Percentiles rank a stretch among this genome's conserved stretches.
Evolutionary conservation across 2,888 invertebrate genomes (phyloP).

Genomic region (Stenurella melanura): DNA sequence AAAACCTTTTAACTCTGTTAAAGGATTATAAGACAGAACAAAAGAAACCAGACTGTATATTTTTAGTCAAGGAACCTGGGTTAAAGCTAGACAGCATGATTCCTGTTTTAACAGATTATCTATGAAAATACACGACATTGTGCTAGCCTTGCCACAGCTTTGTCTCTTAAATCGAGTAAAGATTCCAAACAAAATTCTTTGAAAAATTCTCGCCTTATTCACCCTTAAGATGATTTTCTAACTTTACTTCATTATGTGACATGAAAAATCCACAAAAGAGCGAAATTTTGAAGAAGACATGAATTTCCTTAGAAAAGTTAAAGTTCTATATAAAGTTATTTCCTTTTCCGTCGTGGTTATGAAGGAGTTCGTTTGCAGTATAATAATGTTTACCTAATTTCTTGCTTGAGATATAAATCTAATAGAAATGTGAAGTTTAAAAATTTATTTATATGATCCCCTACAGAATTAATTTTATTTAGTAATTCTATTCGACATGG

Average conservation of each 20-base stretch:
- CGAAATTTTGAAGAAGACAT: conserved; percentile 5
- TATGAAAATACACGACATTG: too few relatives aligned
- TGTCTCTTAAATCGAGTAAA: neutral
- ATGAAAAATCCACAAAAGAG: conserved; percentile 1
- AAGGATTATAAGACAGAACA: too few relatives aligned
- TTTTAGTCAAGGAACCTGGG: too few relatives aligned
- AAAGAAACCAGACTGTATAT: too few relatives aligned
- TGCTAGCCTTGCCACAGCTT: too few relatives aligned
- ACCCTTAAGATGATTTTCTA: neutral
- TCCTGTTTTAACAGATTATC: too few relatives aligned
- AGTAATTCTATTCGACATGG: too few relatives aligned
- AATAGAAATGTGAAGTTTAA: neutral
- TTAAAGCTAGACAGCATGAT: too few relatives aligned
- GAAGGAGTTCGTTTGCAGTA: neutral
- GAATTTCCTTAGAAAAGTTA: conserved; percentile 1
- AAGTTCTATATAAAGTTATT: neutral
- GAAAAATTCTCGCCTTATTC: neutral
- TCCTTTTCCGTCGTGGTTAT: neutral
- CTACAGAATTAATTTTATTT: too few relatives aligned
- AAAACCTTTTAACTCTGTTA: too few relatives aligned
- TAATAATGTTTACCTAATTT: neutral
- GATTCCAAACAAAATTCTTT: neutral
- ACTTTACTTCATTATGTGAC: neutral
- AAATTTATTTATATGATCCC: too few relatives aligned
- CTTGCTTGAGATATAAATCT: neutral